Conservation (phyloP, 2,888 invertebrate genomes). For the Drosophila subquinaria region DNA sequence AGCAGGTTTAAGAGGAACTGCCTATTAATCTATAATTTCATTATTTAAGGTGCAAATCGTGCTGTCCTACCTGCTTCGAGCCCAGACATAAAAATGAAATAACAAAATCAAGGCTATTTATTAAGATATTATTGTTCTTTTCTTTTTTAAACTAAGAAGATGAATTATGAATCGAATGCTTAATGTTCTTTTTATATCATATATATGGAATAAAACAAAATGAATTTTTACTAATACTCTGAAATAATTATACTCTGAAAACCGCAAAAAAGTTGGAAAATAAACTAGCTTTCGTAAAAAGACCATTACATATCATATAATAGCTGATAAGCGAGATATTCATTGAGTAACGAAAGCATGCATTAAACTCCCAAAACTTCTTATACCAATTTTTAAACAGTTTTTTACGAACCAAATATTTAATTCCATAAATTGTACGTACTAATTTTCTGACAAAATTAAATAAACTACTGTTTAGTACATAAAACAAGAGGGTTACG, state of each 20-base stretch:
- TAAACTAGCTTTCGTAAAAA: constrained; percentile 84
- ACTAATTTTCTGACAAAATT: no score
- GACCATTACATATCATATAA: constrained; percentile 81
- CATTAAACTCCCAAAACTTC: no score
- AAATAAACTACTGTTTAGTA: no score
- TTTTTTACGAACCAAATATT: no score
- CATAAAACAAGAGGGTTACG: no score
- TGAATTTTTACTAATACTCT: constrained; percentile 18
- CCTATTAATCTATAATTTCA: constrained; percentile 25
- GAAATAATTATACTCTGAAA: not conserved
- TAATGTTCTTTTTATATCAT: constrained; percentile 14
- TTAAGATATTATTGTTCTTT: constrained; percentile 6
- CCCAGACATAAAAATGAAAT: not conserved
- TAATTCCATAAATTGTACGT: no score
- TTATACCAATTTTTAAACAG: no score
- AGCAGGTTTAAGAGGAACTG: constrained; percentile 31
- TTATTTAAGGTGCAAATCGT: constrained; percentile 8
- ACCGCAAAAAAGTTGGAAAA: not conserved
- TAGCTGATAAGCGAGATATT: no score
- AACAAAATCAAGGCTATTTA: constrained; percentile 3
- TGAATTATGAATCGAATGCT: constrained; percentile 10
- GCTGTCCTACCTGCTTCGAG: not conserved
- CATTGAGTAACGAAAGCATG: no score
- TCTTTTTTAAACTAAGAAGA: not conserved
- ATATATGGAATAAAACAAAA: constrained; percentile 21